Percentiles rank a stretch among this genome's conserved stretches.
phyloP scores from a whole-genome alignment of 2,113 vertebrate species.

The Mesoclemmys tuberculata region DNA sequence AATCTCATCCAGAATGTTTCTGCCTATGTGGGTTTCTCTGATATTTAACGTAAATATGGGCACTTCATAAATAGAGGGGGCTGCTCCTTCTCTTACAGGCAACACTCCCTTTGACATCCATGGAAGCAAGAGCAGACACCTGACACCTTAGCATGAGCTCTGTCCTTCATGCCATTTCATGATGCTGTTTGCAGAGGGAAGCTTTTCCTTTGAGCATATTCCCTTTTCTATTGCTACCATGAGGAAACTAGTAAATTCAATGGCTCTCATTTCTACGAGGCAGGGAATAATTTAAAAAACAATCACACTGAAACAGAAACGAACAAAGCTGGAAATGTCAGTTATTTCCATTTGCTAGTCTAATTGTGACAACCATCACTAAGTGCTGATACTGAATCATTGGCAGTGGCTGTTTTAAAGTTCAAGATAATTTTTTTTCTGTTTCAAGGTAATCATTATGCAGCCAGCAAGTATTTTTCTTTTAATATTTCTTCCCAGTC shows the following conservation, averaged over 20 bases:
- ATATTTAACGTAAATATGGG: background rate
- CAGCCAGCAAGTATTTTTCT: background rate
- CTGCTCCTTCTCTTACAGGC: background rate
- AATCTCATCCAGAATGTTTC: background rate
- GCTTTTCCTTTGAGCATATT: background rate
- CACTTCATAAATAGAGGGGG: background rate
- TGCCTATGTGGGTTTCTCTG: background rate
- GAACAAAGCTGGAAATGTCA: background rate
- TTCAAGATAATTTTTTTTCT: background rate
- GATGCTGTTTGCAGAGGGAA: background rate
- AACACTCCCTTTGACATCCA: background rate
- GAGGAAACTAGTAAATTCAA: background rate
- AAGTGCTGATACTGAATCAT: background rate
- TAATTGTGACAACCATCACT: slow-evolving; percentile 11
- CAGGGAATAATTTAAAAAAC: slow-evolving; percentile 5
- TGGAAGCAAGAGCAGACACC: background rate
- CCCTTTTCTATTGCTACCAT: background rate
- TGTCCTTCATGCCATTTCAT: background rate
- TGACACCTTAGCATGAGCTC: background rate
- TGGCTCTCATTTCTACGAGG: background rate
- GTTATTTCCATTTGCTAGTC: slow-evolving; percentile 27
- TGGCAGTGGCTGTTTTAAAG: background rate
- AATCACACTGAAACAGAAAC: background rate
- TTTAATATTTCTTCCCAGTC: background rate
- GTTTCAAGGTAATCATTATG: background rate